Evolutionary conservation across 2,888 invertebrate species (phyloP), one percentile per base, ranked within the genome.

Genomic region (Galeruca laticollis): DNA sequence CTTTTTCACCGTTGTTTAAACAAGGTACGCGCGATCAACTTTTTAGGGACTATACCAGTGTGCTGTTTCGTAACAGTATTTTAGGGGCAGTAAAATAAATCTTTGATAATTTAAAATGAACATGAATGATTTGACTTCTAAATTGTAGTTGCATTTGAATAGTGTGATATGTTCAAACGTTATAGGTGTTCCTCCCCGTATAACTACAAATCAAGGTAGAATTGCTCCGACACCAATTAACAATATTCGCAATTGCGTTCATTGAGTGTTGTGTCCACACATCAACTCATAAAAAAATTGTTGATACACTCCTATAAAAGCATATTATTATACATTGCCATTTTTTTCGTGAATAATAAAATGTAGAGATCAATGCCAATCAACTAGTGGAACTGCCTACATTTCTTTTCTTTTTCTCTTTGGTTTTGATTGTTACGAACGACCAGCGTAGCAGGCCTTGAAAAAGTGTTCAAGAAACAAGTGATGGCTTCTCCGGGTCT

Each of bases 311-410:
- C 47, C 15, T 18, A 47, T 18, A 18, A 18, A 9, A 15, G 18
- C n/a, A n/a, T n/a, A n/a, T n/a, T 18, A 47, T 18, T 8, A 47
- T 47, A 18, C 10, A 47, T 47, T 47, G 15, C 15, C 10, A 18
- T 31, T 54, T 54, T 54, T 54, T 54, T 1, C 15, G 1, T 54
- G 18, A 13, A 26, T 13, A 54, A 13, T 54, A 54, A 54, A 54
- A 54, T 31, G 54, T 54, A 54, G 54, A 54, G 26, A 31, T 54
- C 26, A 54, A 54, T 54, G 54, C 31, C 54, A 54, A 13, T 47
- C 18, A 47, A 47, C 8, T 9, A 18, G 47, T 47, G 47, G 47
- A 47, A 47, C 18, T 47, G 47, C 18, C 47, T 2, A 8, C 47
- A 15, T 47, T 47, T 47, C 47, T 18, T 47, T 47, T 18, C 47